Evolutionary conservation across 2,888 invertebrate genomes (phyloP).

Genomic region (Ischnus inquisitorius): DNA sequence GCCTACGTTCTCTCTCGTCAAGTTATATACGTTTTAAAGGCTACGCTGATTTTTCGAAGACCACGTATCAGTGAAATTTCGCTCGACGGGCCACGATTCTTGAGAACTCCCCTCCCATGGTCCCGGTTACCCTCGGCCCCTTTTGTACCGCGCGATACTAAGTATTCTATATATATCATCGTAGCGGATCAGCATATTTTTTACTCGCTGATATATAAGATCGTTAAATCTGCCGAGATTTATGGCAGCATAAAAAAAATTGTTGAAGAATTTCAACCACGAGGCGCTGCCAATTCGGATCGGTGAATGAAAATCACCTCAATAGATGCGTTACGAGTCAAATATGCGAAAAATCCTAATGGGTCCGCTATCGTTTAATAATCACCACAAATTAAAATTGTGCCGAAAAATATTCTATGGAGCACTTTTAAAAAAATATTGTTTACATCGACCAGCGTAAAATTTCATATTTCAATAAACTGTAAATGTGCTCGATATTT

Average conservation of each 20-base stretch:
- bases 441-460: not conserved
- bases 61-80: conserved; percentile 65
- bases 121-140: conserved; percentile 47
- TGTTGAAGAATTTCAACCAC: not conserved
- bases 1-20: not conserved
- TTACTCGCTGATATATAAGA: conserved; percentile 35
- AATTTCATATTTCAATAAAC: not conserved
- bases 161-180: conserved; percentile 24
- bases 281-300: not conserved
- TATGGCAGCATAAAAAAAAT: conserved; percentile 29
- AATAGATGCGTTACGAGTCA: not conserved
- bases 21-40: conserved; percentile 73
- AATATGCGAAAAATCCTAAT: not conserved
- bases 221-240: conserved; percentile 24
- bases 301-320: not conserved
- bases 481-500: too few relatives aligned
- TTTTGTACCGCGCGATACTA: conserved; percentile 7
- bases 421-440: not conserved
- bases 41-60: conserved; percentile 63
- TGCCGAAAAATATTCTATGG: not conserved
- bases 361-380: not conserved
- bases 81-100: conserved; percentile 8
- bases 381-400: not conserved
- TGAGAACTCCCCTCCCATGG: conserved; percentile 23
- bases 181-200: conserved; percentile 44